These are phyloP conservation scores for Bactericera cockerelli DNA, from an alignment of 1,140 invertebrate genomes.

Conservation along the genomic window DNA sequence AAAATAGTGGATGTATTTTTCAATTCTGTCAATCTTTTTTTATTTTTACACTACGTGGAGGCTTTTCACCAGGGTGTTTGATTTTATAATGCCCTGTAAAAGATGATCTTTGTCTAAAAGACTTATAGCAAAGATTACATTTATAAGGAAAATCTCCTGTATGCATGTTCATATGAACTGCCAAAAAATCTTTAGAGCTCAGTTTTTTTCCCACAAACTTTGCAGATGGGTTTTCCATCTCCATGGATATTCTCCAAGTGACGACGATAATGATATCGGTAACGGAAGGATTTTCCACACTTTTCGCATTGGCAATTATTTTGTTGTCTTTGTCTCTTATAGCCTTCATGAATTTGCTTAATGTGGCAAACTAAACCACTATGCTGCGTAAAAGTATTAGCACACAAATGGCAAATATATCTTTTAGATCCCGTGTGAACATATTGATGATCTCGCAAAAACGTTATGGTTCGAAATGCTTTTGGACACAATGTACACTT, in stretches of 20 bases:
- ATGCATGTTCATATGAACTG: constrained; percentile 34
- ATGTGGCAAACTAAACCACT: constrained; percentile 34
- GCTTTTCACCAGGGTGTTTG: neutral
- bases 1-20: no score
- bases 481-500: constrained; percentile 34
- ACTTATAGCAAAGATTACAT: constrained; percentile 31
- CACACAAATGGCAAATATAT: constrained; percentile 31
- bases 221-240: constrained; percentile 23
- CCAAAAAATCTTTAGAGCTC: neutral
- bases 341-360: constrained; percentile 20
- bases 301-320: neutral
- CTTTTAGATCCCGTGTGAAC: constrained; percentile 20
- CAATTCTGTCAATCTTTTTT: no score
- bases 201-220: constrained; percentile 33
- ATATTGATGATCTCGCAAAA: constrained; percentile 9
- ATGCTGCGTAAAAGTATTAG: constrained; percentile 46
- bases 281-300: neutral
- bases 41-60: no score
- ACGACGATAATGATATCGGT: neutral
- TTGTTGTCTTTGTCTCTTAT: neutral
- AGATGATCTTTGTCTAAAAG: neutral
- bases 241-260: neutral
- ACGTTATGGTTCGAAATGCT: constrained; percentile 28
- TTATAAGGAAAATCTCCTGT: constrained; percentile 56
- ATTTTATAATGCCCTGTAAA: neutral